Evolutionary conservation across 2,113 vertebrate species (phyloP), one percentile per base, ranked within the genome.

Genomic region (Struthidea cinerea): DNA sequence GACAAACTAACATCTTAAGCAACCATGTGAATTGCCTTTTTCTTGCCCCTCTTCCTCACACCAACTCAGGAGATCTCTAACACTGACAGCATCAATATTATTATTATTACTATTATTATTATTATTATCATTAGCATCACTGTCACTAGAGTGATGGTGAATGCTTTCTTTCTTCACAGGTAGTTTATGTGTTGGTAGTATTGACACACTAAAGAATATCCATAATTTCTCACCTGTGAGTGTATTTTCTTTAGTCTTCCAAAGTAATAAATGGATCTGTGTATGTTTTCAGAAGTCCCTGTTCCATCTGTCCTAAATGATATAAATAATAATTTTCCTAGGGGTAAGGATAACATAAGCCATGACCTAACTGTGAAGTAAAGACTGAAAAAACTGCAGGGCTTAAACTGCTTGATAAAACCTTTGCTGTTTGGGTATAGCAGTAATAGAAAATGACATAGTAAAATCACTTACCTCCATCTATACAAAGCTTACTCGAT

Each of bases 401-500:
- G 2, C 47, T 92, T 96, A 95, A 95, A 95, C 89, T 93, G 53
- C 32, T 82, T 61, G 10, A 68, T 78, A 73, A 77, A 97, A 92
- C 74, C 71, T 95, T 89, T 92, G 49, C 16, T 82, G 39, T 64
- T 87, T 75, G 22, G 22, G 21, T 86, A 69, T 61, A 67, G 59
- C 30, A 69, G 42, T 84, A 95, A 93, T 68, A 56, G 65, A 94
- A 89, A 89, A 87, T 74, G 53, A 95, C 86, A 26, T 94, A 61
- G 80, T 95, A 57, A 94, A 73, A 71, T 84, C 46, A 89, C 88
- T 97, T 95, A 85, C 76, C 64, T 95, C 67, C 5, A 67, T 71
- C 79, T 96, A 84, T 92, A 80, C 39, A 80, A 94, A 91, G 70
- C 92, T 96, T 53, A 49, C 8, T 96, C 95, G 64, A 41, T 95